A percentile compares a stretch with the other conserved stretches of the same genome.
These are phyloP conservation scores for Prietella phreatophila DNA, from an alignment of 2,113 vertebrate genomes.

Conservation along the genomic window DNA sequence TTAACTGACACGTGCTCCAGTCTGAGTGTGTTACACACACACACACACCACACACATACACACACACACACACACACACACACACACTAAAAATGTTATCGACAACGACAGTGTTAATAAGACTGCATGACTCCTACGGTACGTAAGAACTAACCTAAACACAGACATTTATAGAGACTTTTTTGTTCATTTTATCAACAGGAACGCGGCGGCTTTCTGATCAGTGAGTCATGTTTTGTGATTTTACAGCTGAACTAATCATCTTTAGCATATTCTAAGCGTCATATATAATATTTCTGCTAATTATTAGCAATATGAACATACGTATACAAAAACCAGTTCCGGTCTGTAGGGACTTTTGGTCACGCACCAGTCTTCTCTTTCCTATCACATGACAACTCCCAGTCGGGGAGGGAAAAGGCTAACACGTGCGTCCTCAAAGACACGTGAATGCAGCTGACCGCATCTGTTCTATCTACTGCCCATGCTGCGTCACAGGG, in stretches of 20 bases:
- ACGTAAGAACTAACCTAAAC: too few relatives aligned
- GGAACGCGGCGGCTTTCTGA: too few relatives aligned
- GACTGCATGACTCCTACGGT: not conserved
- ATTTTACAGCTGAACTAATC: not conserved
- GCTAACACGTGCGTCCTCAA: not conserved
- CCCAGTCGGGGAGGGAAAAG: not conserved
- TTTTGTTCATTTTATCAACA: too few relatives aligned
- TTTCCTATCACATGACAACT: not conserved
- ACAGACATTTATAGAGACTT: too few relatives aligned
- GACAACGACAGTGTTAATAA: not conserved
- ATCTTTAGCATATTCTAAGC: not conserved
- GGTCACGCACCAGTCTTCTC: not conserved
- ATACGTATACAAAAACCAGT: not conserved
- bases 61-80: not conserved
- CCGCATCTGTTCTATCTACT: not conserved
- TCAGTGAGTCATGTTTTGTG: not conserved
- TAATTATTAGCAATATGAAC: too few relatives aligned
- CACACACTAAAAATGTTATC: not conserved
- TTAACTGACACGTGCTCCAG: constrained; percentile 98
- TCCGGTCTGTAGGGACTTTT: not conserved
- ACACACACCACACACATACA: not conserved
- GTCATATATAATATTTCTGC: not conserved
- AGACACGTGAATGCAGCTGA: not conserved
- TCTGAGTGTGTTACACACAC: constrained; percentile 73
- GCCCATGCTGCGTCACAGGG: too few relatives aligned